Percentiles rank a stretch among this genome's conserved stretches.
Evolutionary conservation across 2,888 invertebrate genomes (phyloP).

Genomic region (Drosophila meridionalis): DNA sequence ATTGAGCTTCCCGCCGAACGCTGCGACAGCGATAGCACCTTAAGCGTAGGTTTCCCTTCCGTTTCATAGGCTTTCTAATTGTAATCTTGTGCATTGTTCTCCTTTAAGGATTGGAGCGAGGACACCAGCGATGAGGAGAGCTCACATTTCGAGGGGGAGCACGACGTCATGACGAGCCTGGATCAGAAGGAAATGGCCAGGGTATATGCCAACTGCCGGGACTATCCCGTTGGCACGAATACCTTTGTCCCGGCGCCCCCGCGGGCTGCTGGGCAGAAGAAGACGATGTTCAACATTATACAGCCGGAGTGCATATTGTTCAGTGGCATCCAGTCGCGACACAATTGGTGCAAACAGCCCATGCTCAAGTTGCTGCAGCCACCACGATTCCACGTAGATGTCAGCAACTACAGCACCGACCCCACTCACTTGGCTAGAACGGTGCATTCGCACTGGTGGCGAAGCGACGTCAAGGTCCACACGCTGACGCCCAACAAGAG

Average conservation of each 20-base stretch:
- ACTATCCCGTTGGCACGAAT: background rate
- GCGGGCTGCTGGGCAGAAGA: background rate
- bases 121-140: conserved; percentile 14
- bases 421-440: conserved; percentile 80
- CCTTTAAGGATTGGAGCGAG: conserved; percentile 83
- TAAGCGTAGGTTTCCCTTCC: conserved; percentile 74
- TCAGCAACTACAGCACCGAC: conserved; percentile 24
- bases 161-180: background rate
- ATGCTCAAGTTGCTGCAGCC: conserved; percentile 15
- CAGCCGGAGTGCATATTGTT: conserved; percentile 10
- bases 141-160: background rate
- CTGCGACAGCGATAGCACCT: conserved; percentile 63
- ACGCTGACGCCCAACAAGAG: conserved; percentile 78
- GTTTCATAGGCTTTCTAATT: background rate
- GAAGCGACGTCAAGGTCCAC: conserved; percentile 70
- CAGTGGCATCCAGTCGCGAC: background rate
- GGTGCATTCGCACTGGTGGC: conserved; percentile 86
- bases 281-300: conserved; percentile 8
- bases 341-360: conserved; percentile 7
- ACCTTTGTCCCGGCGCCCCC: background rate
- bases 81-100: background rate
- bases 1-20: conserved; percentile 17
- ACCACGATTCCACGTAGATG: conserved; percentile 52
- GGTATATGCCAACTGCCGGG: conserved; percentile 8
- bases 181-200: conserved; percentile 5